These are phyloP conservation scores for Diabrotica virgifera DNA, from an alignment of 1,140 invertebrate genomes.

Conservation along the genomic window DNA sequence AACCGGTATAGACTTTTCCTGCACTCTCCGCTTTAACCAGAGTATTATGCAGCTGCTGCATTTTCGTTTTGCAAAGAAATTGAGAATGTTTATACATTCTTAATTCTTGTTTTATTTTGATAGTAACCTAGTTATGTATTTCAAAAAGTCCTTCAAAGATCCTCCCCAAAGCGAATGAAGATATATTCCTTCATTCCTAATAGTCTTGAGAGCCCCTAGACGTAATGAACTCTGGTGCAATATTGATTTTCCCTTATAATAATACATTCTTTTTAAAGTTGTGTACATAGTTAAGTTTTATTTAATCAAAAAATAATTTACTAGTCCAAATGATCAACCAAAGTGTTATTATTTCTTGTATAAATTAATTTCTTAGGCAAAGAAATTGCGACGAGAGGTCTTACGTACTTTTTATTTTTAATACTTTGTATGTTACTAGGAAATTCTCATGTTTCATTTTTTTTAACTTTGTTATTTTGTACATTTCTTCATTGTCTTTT, in stretches of 20 bases:
- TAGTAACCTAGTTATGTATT: too few species aligned
- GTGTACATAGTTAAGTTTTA: constrained; percentile 14
- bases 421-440: constrained; percentile 10
- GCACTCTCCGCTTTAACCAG: too few species aligned
- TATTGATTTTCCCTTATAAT: too few species aligned
- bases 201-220: background rate
- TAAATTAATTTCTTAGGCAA: constrained; percentile 18
- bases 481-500: background rate
- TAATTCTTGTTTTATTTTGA: too few species aligned
- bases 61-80: too few species aligned
- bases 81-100: too few species aligned
- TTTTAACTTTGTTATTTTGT: constrained; percentile 6
- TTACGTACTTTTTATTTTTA: background rate
- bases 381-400: constrained; percentile 10
- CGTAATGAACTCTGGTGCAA: too few species aligned
- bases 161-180: too few species aligned
- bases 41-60: too few species aligned
- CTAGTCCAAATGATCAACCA: constrained; percentile 48
- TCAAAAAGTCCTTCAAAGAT: too few species aligned
- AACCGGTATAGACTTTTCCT: too few species aligned
- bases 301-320: constrained; percentile 32
- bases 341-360: constrained; percentile 40
- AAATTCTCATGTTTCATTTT: background rate
- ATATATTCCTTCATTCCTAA: too few species aligned
- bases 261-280: background rate